Percentiles rank a stretch among this genome's conserved stretches.
Conservation (phyloP, 1,140 invertebrate species). For the Lordiphosa collinella region DNA sequence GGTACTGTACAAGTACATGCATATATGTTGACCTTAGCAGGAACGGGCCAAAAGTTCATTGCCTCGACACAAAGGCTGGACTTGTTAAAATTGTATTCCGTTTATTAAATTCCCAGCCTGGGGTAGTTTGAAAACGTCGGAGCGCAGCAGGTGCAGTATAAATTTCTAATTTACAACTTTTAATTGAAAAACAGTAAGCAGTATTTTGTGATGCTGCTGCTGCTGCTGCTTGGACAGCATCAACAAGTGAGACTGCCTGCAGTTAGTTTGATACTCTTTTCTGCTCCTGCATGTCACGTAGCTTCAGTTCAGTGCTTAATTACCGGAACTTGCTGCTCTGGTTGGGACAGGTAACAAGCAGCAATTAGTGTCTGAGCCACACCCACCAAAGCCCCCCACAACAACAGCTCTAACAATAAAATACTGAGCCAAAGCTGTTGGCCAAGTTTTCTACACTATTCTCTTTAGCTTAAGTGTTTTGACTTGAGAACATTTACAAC, state of each 20-base stretch:
- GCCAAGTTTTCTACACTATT: constrained; percentile 18
- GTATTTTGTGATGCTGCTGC: constrained; percentile 45
- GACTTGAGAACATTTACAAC: constrained; percentile 41
- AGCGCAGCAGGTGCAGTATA: constrained; percentile 16
- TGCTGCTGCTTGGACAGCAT: constrained; percentile 33
- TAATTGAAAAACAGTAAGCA: constrained; percentile 54
- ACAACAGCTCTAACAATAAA: constrained; percentile 3
- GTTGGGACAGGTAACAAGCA: constrained; percentile 22
- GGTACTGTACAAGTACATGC: no score
- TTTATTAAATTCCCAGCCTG: constrained; percentile 40
- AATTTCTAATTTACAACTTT: constrained; percentile 52
- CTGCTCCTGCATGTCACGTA: constrained; percentile 30
- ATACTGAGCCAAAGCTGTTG: constrained; percentile 16
- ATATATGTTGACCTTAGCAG: constrained; percentile 40
- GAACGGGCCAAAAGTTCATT: constrained; percentile 29
- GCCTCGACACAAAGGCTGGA: constrained; percentile 22
- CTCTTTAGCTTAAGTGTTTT: constrained; percentile 31
- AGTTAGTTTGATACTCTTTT: not conserved
- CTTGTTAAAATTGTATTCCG: constrained; percentile 38
- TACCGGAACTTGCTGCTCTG: constrained; percentile 44
- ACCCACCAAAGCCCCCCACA: constrained; percentile 22
- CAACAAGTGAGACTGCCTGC: constrained; percentile 30
- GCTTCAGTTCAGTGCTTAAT: constrained; percentile 30
- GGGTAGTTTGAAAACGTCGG: not conserved
- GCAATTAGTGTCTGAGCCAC: constrained; percentile 40